phyloP scores from a whole-genome alignment of 2,888 invertebrate genomes.

The Trimorus sp. region DNA sequence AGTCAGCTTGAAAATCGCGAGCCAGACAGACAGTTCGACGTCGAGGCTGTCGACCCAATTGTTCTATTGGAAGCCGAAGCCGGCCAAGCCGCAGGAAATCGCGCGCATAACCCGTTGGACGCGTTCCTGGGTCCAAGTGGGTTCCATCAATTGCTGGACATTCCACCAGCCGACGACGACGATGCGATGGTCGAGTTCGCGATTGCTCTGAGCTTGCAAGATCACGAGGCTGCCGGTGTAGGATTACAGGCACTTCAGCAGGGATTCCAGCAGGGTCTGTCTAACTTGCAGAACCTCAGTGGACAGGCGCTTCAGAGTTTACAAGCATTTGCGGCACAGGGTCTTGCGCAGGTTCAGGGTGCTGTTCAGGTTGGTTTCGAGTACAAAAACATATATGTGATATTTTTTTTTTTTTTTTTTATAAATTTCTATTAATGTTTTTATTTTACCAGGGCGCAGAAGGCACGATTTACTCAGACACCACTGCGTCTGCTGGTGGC shows the following conservation, averaged over 20 bases:
- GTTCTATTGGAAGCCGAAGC: slow-evolving; percentile 84
- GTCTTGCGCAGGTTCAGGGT: slow-evolving; percentile 74
- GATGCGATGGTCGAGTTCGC: slow-evolving; percentile 98
- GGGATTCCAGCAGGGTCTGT: slow-evolving; percentile 78
- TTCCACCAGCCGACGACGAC: slow-evolving; percentile 97
- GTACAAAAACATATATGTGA: too few relatives aligned
- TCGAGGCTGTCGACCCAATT: slow-evolving; percentile 85
- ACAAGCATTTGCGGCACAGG: slow-evolving; percentile 81
- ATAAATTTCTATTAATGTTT: too few relatives aligned
- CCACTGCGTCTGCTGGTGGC: slow-evolving; percentile 92
- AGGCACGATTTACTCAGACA: slow-evolving; percentile 88
- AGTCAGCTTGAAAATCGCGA: slow-evolving; percentile 75
- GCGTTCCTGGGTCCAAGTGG: slow-evolving; percentile 83
- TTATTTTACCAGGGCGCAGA: too few relatives aligned
- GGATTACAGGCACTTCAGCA: slow-evolving; percentile 84
- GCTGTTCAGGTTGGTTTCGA: slow-evolving; percentile 67
- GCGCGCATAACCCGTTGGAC: slow-evolving; percentile 79
- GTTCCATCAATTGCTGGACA: slow-evolving; percentile 91
- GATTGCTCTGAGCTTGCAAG: slow-evolving; percentile 96
- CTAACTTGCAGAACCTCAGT: slow-evolving; percentile 79
- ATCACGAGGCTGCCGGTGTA: slow-evolving; percentile 85
- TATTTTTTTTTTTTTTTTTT: too few relatives aligned
- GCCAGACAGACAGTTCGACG: slow-evolving; percentile 84
- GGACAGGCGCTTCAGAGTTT: slow-evolving; percentile 82
- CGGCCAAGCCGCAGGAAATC: slow-evolving; percentile 71